Conservation (phyloP, 1,140 invertebrate genomes). For the Dinoponera quadriceps region DNA sequence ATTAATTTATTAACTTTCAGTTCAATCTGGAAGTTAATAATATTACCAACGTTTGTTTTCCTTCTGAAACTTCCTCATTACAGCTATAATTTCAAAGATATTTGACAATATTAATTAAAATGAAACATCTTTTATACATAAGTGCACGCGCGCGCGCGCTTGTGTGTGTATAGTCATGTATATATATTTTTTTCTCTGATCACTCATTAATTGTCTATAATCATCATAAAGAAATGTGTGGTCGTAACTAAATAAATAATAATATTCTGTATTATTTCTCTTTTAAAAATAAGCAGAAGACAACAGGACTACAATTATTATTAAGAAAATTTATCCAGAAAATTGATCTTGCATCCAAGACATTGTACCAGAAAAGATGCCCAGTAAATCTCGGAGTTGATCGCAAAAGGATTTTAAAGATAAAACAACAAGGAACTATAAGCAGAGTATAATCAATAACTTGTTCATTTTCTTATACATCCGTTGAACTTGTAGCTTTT, state of each 20-base stretch:
- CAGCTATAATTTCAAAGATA: too few species aligned
- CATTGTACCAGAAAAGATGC: neutral
- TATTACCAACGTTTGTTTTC: too few species aligned
- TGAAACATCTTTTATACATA: too few species aligned
- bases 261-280: neutral
- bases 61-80: too few species aligned
- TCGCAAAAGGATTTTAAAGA: neutral
- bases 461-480: neutral
- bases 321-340: neutral
- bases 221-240: constrained; percentile 10
- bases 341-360: neutral
- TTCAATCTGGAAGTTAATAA: too few species aligned
- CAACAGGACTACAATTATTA: neutral
- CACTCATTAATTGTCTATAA: constrained; percentile 13
- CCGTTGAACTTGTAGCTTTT: constrained; percentile 1
- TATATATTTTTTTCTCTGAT: too few species aligned
- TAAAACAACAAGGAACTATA: neutral
- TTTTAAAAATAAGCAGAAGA: neutral
- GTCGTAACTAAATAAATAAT: neutral
- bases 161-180: too few species aligned
- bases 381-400: too few species aligned
- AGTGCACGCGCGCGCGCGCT: too few species aligned
- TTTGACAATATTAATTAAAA: too few species aligned
- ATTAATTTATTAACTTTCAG: too few species aligned
- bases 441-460: too few species aligned